Percentiles rank a stretch among this genome's conserved stretches.
phyloP scores from a whole-genome alignment of 1,140 invertebrate species.

The Rhyacophila brunnea region DNA sequence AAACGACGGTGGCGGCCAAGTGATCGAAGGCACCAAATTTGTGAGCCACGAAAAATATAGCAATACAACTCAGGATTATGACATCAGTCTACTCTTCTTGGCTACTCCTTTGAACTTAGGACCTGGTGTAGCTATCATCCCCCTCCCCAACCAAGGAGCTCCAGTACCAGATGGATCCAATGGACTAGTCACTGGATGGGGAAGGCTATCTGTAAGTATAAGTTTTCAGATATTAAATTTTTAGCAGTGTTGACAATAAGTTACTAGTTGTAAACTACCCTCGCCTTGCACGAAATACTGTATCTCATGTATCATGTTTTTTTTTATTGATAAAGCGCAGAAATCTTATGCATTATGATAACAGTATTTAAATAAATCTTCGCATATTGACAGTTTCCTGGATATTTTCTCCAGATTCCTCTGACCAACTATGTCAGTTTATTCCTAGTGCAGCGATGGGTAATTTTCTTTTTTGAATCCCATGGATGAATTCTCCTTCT shows the following conservation, averaged over 20 bases:
- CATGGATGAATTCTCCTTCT: too few species aligned
- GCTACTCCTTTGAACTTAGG: background rate
- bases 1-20: slow-evolving; percentile 4
- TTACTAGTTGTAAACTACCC: too few species aligned
- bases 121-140: background rate
- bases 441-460: too few species aligned
- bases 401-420: too few species aligned
- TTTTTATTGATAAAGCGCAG: background rate
- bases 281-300: too few species aligned
- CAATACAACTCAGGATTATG: background rate
- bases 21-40: background rate
- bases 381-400: too few species aligned
- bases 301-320: too few species aligned
- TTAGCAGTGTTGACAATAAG: background rate
- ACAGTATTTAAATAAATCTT: too few species aligned
- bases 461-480: too few species aligned
- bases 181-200: slow-evolving; percentile 19
- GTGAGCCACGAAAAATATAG: background rate
- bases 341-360: too few species aligned
- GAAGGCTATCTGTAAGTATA: background rate
- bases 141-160: background rate
- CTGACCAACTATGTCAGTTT: too few species aligned
- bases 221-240: too few species aligned
- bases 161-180: background rate
- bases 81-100: background rate